Evolutionary conservation across 2,888 invertebrate genomes (phyloP).

Genomic region (Bhutanitis thaidina): DNA sequence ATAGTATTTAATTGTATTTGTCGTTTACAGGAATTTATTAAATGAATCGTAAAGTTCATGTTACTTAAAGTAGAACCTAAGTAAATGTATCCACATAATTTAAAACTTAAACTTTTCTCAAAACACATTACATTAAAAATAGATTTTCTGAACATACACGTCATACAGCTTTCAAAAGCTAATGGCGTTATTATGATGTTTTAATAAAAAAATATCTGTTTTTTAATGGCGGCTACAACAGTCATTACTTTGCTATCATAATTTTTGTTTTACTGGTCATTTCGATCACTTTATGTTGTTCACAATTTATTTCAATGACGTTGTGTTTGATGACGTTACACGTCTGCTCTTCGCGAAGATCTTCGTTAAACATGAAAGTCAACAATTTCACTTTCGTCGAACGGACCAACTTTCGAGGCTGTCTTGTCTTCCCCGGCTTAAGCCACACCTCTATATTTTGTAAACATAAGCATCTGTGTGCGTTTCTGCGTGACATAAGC

Average conservation of each 20-base stretch:
- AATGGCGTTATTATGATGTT: conserved; percentile 9
- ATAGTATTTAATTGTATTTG: too few relatives aligned
- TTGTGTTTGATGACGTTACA: conserved; percentile 21
- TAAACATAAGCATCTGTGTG: conserved; percentile 38
- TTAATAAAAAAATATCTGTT: conserved; percentile 13
- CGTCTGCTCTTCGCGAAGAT: conserved; percentile 38
- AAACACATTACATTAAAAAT: too few relatives aligned
- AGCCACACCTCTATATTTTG: conserved; percentile 47
- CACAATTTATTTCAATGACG: conserved; percentile 44
- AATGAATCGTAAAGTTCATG: too few relatives aligned
- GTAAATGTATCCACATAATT: too few relatives aligned
- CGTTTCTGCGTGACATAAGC: neutral
- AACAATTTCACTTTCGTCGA: conserved; percentile 66
- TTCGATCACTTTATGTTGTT: conserved; percentile 7
- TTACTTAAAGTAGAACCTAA: too few relatives aligned
- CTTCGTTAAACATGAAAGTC: conserved; percentile 44
- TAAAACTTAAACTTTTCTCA: too few relatives aligned
- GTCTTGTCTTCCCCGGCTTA: conserved; percentile 34
- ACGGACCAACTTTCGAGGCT: conserved; percentile 56
- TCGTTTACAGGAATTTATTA: too few relatives aligned
- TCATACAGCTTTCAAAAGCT: neutral
- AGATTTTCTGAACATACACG: neutral
- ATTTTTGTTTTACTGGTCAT: conserved; percentile 8
- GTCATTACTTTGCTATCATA: conserved; percentile 16
- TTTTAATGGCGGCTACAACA: conserved; percentile 9